Base-by-base conservation (phyloP, 2,888 invertebrate genomes). In the Oscheius sp. region DNA sequence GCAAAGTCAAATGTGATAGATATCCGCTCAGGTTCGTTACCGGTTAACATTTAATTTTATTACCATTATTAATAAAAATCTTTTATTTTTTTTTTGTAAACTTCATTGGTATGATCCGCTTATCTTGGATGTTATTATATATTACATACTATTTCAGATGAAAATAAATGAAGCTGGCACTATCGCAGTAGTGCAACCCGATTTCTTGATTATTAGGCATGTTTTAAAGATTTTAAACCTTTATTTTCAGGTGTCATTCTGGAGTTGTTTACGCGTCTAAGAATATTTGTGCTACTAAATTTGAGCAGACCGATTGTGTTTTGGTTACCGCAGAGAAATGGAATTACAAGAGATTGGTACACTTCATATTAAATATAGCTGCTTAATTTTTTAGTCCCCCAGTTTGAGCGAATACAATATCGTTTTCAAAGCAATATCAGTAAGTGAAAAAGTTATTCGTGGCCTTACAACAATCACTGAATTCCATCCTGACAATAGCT, bases 1-100 rank as follows among this genome's bases (percentile, higher is more conserved):
- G 54, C 62, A 71, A 70, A n/a, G 17, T 2, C 14, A 22, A n/a
- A 49, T 49, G 49, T 62, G 44, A 57, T 36, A 36, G 12, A 32
- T 6, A 33, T 56, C 22, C 26, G 26, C 30, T 47, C 54, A 36
- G n/a, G 36, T 20, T 28, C 24, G 30, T 12, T 57, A 33, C 54
- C 54, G 54, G 54, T 54, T 54, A 20, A 17, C 12, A 54, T 14
- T 5, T n/a, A n/a, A n/a, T n/a, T n/a, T n/a, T n/a, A n/a, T n/a
- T n/a, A n/a, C n/a, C n/a, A n/a, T n/a, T n/a, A n/a, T n/a, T n/a
- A n/a, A n/a, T n/a, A n/a, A n/a, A n/a, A n/a, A n/a, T n/a, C n/a
- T n/a, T n/a, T 59, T 14, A 59, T 17, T 59, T 59, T 38, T 45
- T 12, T 14, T 41, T 56, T 41, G n/a, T 22, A n/a, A 45, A 2